phyloP scores from a whole-genome alignment of 2,888 invertebrate species.

The Cecidostiba fungosa region DNA sequence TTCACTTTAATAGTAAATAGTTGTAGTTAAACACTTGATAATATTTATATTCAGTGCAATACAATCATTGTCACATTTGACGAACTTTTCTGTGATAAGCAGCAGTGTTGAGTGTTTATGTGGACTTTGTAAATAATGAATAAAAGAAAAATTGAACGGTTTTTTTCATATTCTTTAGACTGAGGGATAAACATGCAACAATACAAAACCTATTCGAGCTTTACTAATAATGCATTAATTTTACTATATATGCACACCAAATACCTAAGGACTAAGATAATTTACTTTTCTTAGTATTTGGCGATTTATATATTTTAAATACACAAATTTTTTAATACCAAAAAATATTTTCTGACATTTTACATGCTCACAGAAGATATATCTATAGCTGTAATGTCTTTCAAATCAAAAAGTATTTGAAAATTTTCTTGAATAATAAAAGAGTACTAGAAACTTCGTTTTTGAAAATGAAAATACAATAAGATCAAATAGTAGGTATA shows the following conservation, averaged over 20 bases:
- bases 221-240: constrained; percentile 46
- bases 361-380: not conserved
- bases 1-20: not conserved
- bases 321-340: constrained; percentile 65
- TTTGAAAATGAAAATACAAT: not conserved
- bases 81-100: constrained; percentile 26
- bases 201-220: constrained; percentile 19
- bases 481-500: not conserved
- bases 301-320: constrained; percentile 60
- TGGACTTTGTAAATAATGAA: constrained; percentile 16
- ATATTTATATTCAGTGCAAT: constrained; percentile 30
- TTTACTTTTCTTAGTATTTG: constrained; percentile 64
- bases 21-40: not conserved
- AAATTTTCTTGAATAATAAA: not conserved
- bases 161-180: constrained; percentile 17
- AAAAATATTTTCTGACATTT: constrained; percentile 47
- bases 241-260: constrained; percentile 67
- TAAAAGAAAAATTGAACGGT: constrained; percentile 32
- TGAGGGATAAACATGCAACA: constrained; percentile 48
- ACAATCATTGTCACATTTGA: constrained; percentile 1
- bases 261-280: constrained; percentile 60
- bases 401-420: not conserved
- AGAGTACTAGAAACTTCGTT: not conserved
- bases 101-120: constrained; percentile 29
- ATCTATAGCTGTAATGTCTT: not conserved